Percentiles rank a stretch among this genome's conserved stretches.
phyloP scores from a whole-genome alignment of 2,797 vertebrate species.

The Rallus crepitans region DNA sequence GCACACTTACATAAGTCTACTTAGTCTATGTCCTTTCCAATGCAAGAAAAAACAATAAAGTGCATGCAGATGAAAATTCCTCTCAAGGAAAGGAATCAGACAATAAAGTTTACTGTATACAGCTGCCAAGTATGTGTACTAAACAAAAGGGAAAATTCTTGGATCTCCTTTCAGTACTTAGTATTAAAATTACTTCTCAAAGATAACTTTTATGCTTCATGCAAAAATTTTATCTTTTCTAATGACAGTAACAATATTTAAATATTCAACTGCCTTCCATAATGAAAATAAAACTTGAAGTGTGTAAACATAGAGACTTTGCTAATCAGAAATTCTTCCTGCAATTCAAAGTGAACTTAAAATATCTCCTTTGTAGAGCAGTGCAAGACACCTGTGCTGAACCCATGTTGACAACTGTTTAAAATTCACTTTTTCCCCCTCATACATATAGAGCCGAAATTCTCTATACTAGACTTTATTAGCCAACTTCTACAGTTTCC shows the following conservation, averaged over 20 bases:
- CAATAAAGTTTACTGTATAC: neutral
- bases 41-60: neutral
- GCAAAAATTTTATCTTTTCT: neutral
- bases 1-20: neutral
- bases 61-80: neutral
- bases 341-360: neutral
- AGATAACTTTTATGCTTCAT: neutral
- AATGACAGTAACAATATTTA: neutral
- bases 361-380: neutral
- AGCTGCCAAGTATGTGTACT: neutral
- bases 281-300: neutral
- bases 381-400: neutral
- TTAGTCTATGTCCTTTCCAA: neutral
- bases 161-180: neutral
- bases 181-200: neutral
- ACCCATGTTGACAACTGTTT: neutral
- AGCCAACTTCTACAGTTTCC: neutral
- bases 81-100: neutral
- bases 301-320: neutral
- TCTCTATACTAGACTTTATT: neutral
- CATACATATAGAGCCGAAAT: neutral
- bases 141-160: neutral
- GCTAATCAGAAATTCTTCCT: neutral
- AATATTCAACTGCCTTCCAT: neutral
- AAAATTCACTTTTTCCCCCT: neutral